phyloP scores from a whole-genome alignment of 2,888 invertebrate genomes.

The Sabatieria punctata region DNA sequence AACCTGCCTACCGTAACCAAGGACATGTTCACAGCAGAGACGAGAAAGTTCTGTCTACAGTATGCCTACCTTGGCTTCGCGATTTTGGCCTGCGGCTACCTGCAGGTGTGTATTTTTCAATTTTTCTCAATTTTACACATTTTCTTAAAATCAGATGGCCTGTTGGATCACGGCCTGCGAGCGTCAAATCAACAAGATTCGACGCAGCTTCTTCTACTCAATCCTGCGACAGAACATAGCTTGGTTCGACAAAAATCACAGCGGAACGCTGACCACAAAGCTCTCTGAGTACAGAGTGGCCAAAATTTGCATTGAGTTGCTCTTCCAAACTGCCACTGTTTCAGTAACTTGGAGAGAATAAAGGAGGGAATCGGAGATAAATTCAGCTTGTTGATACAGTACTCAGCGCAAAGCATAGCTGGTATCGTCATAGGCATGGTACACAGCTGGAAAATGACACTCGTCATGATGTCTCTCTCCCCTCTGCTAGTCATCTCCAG shows the following conservation, averaged over 20 bases:
- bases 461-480: constrained; percentile 29
- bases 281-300: constrained; percentile 41
- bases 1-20: too few relatives aligned
- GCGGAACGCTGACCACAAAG: constrained; percentile 38
- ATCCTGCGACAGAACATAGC: constrained; percentile 35
- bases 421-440: constrained; percentile 29
- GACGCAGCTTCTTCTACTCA: constrained; percentile 35
- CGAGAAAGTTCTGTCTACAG: too few relatives aligned
- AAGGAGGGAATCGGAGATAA: constrained; percentile 29
- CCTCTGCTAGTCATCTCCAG: constrained; percentile 24
- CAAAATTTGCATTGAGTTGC: too few relatives aligned
- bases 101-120: too few relatives aligned
- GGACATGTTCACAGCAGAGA: too few relatives aligned
- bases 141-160: constrained; percentile 30
- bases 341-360: constrained; percentile 24
- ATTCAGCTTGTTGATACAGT: constrained; percentile 24
- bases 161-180: constrained; percentile 35
- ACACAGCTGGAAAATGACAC: constrained; percentile 25
- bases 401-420: constrained; percentile 14
- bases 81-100: constrained; percentile 15
- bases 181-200: constrained; percentile 37
- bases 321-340: too few relatives aligned
- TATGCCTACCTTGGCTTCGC: constrained; percentile 18
- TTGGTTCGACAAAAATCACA: constrained; percentile 37
- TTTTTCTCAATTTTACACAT: too few relatives aligned